phyloP scores from a whole-genome alignment of 30 jellyfish, hydroid and myxozoan genomes.

The Rhopilema esculentum region DNA sequence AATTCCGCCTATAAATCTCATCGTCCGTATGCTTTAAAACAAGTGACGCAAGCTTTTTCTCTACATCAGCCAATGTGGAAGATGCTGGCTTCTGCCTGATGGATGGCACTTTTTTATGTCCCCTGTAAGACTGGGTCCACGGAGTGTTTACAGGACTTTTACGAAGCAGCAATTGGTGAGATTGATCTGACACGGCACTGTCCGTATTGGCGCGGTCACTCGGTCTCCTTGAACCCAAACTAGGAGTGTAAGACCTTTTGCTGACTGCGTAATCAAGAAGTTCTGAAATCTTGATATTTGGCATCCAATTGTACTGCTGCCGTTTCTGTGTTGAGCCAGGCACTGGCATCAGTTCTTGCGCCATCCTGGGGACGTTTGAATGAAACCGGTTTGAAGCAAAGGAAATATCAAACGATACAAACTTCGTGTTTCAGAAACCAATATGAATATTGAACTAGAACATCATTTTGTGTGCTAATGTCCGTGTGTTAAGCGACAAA shows the following conservation, averaged over 20 bases:
- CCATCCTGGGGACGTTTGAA: background rate
- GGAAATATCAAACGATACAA: no score
- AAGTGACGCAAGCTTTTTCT: constrained; percentile 50
- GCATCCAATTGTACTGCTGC: constrained; percentile 34
- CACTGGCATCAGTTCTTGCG: background rate
- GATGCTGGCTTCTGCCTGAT: constrained; percentile 8
- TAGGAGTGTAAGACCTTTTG: background rate
- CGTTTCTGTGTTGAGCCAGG: constrained; percentile 2
- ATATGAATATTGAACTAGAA: no score
- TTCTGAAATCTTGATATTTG: constrained; percentile 55
- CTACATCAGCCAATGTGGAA: constrained; percentile 51
- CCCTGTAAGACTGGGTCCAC: constrained; percentile 35
- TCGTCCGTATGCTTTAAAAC: constrained; percentile 53
- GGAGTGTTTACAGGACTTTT: constrained; percentile 44
- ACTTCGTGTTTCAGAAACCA: background rate
- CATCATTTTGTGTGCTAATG: no score
- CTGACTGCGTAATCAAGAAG: constrained; percentile 27
- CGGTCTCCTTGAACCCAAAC: background rate
- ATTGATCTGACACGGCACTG: background rate
- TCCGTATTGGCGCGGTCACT: constrained; percentile 1
- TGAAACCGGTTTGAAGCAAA: background rate
- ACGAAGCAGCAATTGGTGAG: constrained; percentile 17
- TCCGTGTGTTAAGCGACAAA: no score
- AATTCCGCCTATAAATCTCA: constrained; percentile 48
- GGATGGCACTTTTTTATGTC: background rate